These are phyloP conservation scores for Oreonectes daqikongensis DNA, from an alignment of 2,797 vertebrate species.

Conservation along the genomic window DNA sequence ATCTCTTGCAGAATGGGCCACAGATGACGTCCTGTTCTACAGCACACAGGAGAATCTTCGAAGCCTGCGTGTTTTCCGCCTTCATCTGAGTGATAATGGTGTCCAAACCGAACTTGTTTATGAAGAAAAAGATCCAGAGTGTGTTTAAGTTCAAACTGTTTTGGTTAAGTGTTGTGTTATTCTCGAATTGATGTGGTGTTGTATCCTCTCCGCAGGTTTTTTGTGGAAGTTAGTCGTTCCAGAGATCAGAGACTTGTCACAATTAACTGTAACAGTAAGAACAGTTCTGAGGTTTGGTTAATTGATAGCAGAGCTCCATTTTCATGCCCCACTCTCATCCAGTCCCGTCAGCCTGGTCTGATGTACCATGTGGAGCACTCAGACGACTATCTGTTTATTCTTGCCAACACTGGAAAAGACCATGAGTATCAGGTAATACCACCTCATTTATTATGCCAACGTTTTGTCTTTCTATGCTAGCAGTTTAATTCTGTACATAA, in stretches of 20 bases:
- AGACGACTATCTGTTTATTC: slow-evolving; percentile 81
- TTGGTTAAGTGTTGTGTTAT: background rate
- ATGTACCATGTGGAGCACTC: slow-evolving; percentile 91
- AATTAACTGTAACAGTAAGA: slow-evolving; percentile 92
- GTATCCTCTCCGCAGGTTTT: slow-evolving; percentile 78
- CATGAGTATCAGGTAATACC: slow-evolving; percentile 89
- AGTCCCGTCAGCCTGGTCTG: slow-evolving; percentile 80
- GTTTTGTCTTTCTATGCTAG: background rate
- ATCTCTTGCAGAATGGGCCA: slow-evolving; percentile 86
- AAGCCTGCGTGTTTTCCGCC: slow-evolving; percentile 82
- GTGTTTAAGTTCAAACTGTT: background rate
- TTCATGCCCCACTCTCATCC: slow-evolving; percentile 81
- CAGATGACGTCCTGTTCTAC: slow-evolving; percentile 86
- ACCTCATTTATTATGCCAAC: background rate
- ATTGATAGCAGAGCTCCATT: slow-evolving; percentile 64
- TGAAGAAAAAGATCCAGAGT: slow-evolving; percentile 81
- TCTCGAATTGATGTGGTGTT: background rate
- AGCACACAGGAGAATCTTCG: slow-evolving; percentile 84
- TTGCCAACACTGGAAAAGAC: slow-evolving; percentile 85
- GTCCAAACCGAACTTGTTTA: slow-evolving; percentile 77
- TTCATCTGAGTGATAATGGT: slow-evolving; percentile 76
- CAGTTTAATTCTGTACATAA: background rate
- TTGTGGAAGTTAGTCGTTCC: slow-evolving; percentile 88
- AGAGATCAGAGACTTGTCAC: slow-evolving; percentile 85
- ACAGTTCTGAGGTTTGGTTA: slow-evolving; percentile 86